Evolutionary conservation across 2,888 invertebrate genomes (phyloP), one percentile per base, ranked within the genome.

Genomic region (Anagyrus pseudococci): DNA sequence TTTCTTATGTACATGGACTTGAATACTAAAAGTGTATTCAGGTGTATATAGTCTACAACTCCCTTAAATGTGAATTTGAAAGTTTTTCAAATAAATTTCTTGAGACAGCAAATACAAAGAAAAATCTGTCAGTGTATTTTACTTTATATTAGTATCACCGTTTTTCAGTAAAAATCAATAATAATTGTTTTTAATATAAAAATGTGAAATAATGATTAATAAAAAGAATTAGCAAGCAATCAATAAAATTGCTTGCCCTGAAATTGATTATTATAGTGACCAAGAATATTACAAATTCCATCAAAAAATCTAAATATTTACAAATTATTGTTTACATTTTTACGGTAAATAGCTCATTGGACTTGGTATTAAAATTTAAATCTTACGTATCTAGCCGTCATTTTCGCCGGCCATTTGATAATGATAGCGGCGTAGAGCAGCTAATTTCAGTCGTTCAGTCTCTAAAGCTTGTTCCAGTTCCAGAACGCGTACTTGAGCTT

Each of bases 401-500:
- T 67, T 72, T 69, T 87, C 85, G 69, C 88, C 90, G 64, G 90
- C 93, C 73, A 94, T 85, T 74, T 92, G 91, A 84, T 99, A 99
- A 83, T 98, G 97, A 70, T 93, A 89, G 76, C 92, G 91, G 66
- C 98, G 86, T 62, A 99, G 85, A 63, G 94, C 91, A 25, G 95
- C 88, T 69, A 99, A 84, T 68, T 89, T 86, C 68, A 89, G 85
- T 67, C 98, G 86, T 83, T 98, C 97, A 69, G 90, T 91, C 77
- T 94, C 93, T 68, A 99, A 83, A 58, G 92, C 90, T 68, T 91
- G 91, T 81, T 99, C 98, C 70, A 98, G 84, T 83, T 98, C 96
- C 69, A 99, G 84, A 63, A 98, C 93, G 74, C 93, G 89, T 46
- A 98, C 96, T 83, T 97, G 97, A 69, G 95, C 91, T 82, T 99